Evolutionary conservation across 2,888 invertebrate species (phyloP), one percentile per base, ranked within the genome.

Genomic region (Apotomis capreana): DNA sequence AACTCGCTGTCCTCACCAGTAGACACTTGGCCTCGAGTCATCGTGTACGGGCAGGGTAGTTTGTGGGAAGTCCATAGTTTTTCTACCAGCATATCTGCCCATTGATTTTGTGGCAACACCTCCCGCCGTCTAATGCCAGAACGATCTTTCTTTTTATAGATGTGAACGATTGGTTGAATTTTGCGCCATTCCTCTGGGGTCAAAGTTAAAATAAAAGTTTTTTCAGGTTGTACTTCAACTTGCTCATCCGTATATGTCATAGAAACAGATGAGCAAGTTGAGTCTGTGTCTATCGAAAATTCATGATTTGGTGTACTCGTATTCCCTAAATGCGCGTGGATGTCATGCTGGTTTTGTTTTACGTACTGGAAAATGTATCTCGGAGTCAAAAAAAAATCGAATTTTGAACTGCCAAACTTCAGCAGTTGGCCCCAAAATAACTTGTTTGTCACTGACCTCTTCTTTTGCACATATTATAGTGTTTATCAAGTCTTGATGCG

Each of bases 351-450:
- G 5, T 58, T 5, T 58, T 58, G 37, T n/a, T 40, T 58, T 12
- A 58, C 40, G n/a, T n/a, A 58, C 5, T 58, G 58, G n/a, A 13
- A 58, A 12, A 58, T 6, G n/a, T 58, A 40, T 37, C n/a, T 58
- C 3, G 37, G 37, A 4, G 37, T 4, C 5, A 58, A 10, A n/a
- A 3, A 40, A 10, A 40, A n/a, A n/a, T 40, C 40, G 10, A 57
- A 4, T 4, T 12, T 57, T 36, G 10, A 10, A 4, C 10, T 10
- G 9, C 57, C 57, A 37, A 57, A 57, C 10, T 12, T 26, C 54
- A 26, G 54, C 54, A 5, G 26, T 55, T 9, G 54, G 54, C 9
- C 54, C 26, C 9, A 9, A 12, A 57, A 57, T 37, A 12, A 5
- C 10, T 3, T 4, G 4, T 5, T 57, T 4, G 1, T 4, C 36